Percentiles rank a stretch among this genome's conserved stretches.
Conservation (phyloP, 2,113 vertebrate species). For the Mobula hypostoma region DNA sequence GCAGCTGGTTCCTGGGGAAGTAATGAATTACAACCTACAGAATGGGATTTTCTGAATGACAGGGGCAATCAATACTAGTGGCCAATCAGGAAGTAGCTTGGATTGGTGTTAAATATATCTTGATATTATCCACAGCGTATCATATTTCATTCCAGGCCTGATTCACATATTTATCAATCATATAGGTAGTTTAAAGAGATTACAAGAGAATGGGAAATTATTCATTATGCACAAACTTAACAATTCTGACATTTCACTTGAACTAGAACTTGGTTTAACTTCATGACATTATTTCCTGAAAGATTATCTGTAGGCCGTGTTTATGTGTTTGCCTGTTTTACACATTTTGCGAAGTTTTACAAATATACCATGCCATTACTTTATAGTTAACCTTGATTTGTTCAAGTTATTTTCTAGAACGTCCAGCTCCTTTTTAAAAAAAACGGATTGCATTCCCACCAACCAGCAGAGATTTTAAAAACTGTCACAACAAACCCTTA, state of each 20-base stretch:
- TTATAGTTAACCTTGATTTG: background rate
- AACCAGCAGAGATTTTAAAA: constrained; percentile 40
- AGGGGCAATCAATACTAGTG: constrained; percentile 43
- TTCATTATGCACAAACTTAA: background rate
- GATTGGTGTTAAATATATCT: constrained; percentile 49
- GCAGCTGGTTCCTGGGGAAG: constrained; percentile 47
- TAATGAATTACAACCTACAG: constrained; percentile 42
- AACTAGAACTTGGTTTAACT: background rate
- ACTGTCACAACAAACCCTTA: constrained; percentile 40
- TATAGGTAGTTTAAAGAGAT: constrained; percentile 12
- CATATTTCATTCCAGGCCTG: constrained; percentile 42
- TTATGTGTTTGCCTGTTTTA: background rate
- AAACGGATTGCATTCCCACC: constrained; percentile 39
- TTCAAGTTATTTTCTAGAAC: background rate
- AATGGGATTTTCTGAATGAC: constrained; percentile 42
- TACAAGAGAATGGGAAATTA: background rate
- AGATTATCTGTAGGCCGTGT: background rate
- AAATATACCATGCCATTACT: background rate
- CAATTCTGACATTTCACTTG: background rate
- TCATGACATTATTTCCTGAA: background rate
- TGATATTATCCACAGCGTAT: constrained; percentile 50
- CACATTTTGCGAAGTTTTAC: background rate
- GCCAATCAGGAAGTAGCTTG: constrained; percentile 44
- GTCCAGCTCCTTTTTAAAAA: background rate
- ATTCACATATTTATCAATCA: constrained; percentile 18